Conservation (phyloP, 2,888 invertebrate genomes). For the Physocephala rufipes region DNA sequence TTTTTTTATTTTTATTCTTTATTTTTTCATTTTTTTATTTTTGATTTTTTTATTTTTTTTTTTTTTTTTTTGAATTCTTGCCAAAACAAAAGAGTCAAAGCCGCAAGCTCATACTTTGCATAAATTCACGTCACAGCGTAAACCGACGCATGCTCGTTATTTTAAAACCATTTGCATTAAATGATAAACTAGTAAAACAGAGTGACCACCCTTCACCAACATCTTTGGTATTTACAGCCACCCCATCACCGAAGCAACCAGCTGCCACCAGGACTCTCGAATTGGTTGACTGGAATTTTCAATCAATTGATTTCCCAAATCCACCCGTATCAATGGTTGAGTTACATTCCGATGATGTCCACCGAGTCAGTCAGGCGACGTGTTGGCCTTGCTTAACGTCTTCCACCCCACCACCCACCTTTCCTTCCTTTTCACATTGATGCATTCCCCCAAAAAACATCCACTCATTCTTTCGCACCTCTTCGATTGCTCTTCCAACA, state of each 20-base stretch:
- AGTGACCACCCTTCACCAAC: not conserved
- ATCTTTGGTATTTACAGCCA: not conserved
- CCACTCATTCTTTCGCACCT: not conserved
- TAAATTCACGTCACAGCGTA: not conserved
- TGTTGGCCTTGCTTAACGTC: too few species aligned
- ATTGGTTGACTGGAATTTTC: slow-evolving; percentile 7
- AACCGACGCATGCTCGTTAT: not conserved
- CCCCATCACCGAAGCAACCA: not conserved
- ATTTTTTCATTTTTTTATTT: too few species aligned
- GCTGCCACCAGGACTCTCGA: not conserved
- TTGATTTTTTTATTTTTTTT: too few species aligned
- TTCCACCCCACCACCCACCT: too few species aligned
- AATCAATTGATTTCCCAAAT: slow-evolving; percentile 13
- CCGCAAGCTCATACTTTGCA: not conserved
- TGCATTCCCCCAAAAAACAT: not conserved
- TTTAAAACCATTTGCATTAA: not conserved
- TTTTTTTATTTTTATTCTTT: too few species aligned
- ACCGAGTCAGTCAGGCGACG: not conserved
- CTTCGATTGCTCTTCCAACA: not conserved
- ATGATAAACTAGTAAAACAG: not conserved
- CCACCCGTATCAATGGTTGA: not conserved
- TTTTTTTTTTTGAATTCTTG: too few species aligned
- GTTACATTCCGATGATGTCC: slow-evolving; percentile 6
- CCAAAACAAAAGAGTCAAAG: too few species aligned
- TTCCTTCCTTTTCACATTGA: too few species aligned